These are phyloP conservation scores for Phalacrocorax carbo DNA, from an alignment of 2,113 vertebrate genomes.

Conservation along the genomic window DNA sequence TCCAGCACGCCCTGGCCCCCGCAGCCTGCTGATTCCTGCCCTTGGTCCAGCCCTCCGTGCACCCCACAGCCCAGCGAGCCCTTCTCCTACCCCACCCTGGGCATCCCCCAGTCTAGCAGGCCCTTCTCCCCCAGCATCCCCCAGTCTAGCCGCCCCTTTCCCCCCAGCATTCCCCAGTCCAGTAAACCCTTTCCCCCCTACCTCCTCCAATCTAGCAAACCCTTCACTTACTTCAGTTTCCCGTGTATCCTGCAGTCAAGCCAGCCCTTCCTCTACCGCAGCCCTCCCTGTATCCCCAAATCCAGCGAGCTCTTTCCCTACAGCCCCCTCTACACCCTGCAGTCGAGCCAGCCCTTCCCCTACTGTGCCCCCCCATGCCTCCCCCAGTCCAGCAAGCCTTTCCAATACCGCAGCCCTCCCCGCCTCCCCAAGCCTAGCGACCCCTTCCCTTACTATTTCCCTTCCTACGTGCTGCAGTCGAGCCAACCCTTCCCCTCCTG, in stretches of 20 bases:
- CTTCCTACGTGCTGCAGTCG: not conserved
- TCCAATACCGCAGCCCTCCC: not conserved
- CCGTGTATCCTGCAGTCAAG: not conserved
- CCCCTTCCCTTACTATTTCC: not conserved
- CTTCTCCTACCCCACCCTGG: not conserved
- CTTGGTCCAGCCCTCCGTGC: not conserved
- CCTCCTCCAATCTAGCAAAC: not conserved
- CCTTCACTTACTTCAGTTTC: not conserved
- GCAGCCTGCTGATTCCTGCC: not conserved
- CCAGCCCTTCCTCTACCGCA: not conserved
- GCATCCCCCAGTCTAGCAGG: not conserved
- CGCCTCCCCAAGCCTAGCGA: not conserved
- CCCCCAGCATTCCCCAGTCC: not conserved
- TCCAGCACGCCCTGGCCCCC: not conserved
- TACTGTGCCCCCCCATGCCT: not conserved
- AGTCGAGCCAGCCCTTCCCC: not conserved
- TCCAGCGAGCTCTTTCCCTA: not conserved
- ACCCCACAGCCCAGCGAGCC: not conserved
- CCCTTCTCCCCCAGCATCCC: not conserved
- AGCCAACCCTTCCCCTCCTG: not conserved
- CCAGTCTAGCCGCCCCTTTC: not conserved
- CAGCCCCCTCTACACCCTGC: not conserved
- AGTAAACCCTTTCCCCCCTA: not conserved
- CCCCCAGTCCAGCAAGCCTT: not conserved
- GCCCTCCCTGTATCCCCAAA: not conserved